A percentile compares a stretch with the other conserved stretches of the same genome.
Conservation (phyloP, 2,888 invertebrate genomes). For the Lysandra coridon region DNA sequence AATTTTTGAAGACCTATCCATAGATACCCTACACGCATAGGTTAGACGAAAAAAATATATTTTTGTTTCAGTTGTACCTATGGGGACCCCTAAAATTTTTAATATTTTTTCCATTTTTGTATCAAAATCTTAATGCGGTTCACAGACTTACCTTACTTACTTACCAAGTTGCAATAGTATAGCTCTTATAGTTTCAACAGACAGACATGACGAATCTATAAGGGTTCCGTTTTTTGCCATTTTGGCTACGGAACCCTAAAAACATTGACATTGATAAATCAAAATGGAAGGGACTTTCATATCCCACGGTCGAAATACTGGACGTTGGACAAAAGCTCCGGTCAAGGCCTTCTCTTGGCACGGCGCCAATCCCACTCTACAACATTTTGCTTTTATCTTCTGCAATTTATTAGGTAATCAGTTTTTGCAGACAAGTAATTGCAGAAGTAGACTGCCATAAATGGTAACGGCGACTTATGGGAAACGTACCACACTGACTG, state of each 20-base stretch:
- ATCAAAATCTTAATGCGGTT: no score
- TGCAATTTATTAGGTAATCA: constrained; percentile 36
- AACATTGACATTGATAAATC: constrained; percentile 42
- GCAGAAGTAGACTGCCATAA: neutral
- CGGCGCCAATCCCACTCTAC: constrained; percentile 47
- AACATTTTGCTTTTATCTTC: constrained; percentile 38
- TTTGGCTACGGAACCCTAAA: neutral
- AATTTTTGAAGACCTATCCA: no score
- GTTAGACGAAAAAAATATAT: no score
- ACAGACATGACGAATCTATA: no score
- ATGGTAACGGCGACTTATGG: constrained; percentile 1
- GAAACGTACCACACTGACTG: neutral
- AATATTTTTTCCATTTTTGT: no score
- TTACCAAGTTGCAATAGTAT: no score
- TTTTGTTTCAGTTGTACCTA: no score
- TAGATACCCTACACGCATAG: no score
- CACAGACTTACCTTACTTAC: no score
- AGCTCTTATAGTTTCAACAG: no score
- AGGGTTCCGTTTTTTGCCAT: no score
- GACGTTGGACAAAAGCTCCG: constrained; percentile 46
- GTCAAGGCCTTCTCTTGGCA: constrained; percentile 58
- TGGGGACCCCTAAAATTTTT: no score
- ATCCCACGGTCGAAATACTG: constrained; percentile 44
- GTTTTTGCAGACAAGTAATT: neutral
- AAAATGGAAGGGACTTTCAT: constrained; percentile 44